These are phyloP conservation scores for Ceramica pisi DNA, from an alignment of 2,888 invertebrate species.

Conservation along the genomic window DNA sequence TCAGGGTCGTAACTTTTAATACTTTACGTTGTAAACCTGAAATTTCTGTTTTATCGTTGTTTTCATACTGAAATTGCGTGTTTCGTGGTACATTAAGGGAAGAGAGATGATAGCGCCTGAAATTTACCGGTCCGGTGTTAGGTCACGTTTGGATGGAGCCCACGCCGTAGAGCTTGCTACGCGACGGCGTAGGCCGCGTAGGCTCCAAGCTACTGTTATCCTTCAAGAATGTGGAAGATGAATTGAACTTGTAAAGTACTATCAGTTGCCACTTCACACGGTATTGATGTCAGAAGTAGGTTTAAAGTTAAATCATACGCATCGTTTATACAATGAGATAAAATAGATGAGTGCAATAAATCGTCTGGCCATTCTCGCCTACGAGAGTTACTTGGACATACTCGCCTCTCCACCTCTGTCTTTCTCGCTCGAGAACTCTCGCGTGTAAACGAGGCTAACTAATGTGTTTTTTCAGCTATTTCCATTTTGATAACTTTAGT, in stretches of 20 bases:
- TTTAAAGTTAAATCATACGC: not conserved
- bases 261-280: not conserved
- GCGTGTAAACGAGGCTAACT: not conserved
- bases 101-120: conserved; percentile 15
- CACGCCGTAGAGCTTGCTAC: conserved; percentile 6
- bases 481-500: not conserved
- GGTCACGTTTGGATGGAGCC: no score
- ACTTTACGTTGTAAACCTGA: conserved; percentile 50
- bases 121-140: conserved; percentile 10
- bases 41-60: conserved; percentile 49
- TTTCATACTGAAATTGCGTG: conserved; percentile 42
- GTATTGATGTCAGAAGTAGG: not conserved
- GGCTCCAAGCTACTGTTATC: not conserved
- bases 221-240: not conserved
- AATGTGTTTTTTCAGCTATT: not conserved
- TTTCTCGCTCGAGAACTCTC: not conserved
- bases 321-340: not conserved
- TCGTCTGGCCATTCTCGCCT: not conserved
- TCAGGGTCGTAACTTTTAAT: conserved; percentile 57
- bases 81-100: conserved; percentile 29
- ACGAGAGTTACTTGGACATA: not conserved
- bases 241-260: not conserved
- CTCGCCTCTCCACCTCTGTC: not conserved
- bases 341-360: not conserved
- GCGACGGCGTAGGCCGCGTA: conserved; percentile 9